Evolutionary conservation across 2,888 invertebrate species (phyloP).

Genomic region (Carabus problematicus): DNA sequence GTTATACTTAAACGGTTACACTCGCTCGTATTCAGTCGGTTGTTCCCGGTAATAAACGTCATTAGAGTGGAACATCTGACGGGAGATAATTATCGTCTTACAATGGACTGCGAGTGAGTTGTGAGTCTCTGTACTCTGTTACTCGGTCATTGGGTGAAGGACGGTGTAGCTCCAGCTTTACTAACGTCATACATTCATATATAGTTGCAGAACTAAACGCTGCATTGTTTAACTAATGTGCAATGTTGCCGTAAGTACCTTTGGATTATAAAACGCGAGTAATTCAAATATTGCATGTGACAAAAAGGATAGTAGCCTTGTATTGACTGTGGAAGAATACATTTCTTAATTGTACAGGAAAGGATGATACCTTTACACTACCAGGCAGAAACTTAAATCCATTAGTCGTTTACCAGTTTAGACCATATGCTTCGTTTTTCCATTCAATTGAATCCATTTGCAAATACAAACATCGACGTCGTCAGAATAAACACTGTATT

Average conservation of each 20-base stretch:
- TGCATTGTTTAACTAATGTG: no score
- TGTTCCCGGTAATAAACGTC: slow-evolving; percentile 34
- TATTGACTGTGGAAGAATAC: no score
- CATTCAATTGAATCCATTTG: slow-evolving; percentile 10
- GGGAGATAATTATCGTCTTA: slow-evolving; percentile 35
- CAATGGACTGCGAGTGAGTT: slow-evolving; percentile 29
- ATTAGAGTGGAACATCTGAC: slow-evolving; percentile 40
- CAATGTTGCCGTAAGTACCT: no score
- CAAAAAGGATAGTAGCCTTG: no score
- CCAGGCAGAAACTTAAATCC: no score
- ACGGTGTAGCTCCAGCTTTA: background rate
- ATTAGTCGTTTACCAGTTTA: no score
- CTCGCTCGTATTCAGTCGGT: background rate
- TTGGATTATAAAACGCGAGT: no score
- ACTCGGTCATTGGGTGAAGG: slow-evolving; percentile 39
- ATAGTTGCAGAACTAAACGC: no score
- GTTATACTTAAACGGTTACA: slow-evolving; percentile 32
- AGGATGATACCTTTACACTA: no score
- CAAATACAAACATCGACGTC: slow-evolving; percentile 21
- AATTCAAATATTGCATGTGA: no score
- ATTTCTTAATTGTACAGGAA: no score
- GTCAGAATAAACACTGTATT: slow-evolving; percentile 17
- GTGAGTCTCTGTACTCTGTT: slow-evolving; percentile 11
- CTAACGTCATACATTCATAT: no score
- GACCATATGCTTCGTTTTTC: background rate